phyloP scores from a whole-genome alignment of 1,140 invertebrate species.

The Heliconius eleuchia region DNA sequence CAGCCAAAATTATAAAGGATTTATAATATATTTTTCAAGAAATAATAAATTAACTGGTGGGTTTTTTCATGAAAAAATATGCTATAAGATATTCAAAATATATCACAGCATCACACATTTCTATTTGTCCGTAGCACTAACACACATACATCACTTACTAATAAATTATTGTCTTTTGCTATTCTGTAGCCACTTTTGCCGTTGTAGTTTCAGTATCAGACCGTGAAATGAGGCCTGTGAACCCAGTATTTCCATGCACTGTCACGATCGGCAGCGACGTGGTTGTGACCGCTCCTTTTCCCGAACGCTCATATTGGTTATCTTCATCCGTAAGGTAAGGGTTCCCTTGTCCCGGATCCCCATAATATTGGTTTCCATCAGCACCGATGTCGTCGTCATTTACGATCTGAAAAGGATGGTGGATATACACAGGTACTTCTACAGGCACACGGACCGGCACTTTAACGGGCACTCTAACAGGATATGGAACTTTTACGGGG shows the following conservation, averaged over 20 bases:
- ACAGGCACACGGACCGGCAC: constrained; percentile 78
- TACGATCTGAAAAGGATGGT: constrained; percentile 56
- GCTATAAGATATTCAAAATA: constrained; percentile 26
- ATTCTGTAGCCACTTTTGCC: constrained; percentile 7
- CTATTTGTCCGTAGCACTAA: constrained; percentile 23
- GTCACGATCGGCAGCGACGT: constrained; percentile 55
- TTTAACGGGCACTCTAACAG: constrained; percentile 78
- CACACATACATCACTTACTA: constrained; percentile 14
- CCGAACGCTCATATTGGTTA: constrained; percentile 24
- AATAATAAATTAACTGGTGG: constrained; percentile 25
- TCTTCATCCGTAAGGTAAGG: constrained; percentile 28
- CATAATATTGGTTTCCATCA: constrained; percentile 33
- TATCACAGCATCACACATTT: constrained; percentile 70
- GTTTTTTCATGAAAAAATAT: constrained; percentile 15
- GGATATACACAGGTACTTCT: constrained; percentile 61
- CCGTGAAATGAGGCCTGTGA: constrained; percentile 54
- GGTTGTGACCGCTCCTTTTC: constrained; percentile 37
- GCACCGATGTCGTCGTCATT: constrained; percentile 42
- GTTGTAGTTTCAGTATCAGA: constrained; percentile 57
- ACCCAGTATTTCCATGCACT: constrained; percentile 59
- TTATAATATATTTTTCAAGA: neutral
- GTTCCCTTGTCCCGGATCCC: constrained; percentile 13
- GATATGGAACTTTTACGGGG: constrained; percentile 82
- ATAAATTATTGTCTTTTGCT: constrained; percentile 2
- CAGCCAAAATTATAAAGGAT: neutral